These are phyloP conservation scores for Chascanopsetta lugubris DNA, from an alignment of 2,113 vertebrate genomes.

Conservation along the genomic window DNA sequence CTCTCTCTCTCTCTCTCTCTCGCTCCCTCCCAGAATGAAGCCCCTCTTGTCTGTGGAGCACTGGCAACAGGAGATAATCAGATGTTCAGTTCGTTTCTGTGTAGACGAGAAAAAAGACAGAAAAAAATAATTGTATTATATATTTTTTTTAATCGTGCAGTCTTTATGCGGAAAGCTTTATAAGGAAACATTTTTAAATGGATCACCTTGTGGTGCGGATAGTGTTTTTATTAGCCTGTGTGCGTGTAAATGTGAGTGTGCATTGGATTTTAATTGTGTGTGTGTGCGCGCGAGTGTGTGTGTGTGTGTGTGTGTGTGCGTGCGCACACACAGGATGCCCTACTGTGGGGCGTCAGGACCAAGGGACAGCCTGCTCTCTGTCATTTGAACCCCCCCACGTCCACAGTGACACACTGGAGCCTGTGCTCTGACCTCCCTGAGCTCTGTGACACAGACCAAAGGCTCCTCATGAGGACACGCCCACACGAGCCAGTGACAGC, in stretches of 20 bases:
- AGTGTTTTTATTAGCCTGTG: slow-evolving; percentile 79
- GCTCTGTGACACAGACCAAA: slow-evolving; percentile 69
- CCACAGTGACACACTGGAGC: slow-evolving; percentile 59
- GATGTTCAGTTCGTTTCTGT: slow-evolving; percentile 82
- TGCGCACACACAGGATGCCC: slow-evolving; percentile 74
- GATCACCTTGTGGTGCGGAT: slow-evolving; percentile 76
- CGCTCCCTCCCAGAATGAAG: slow-evolving; percentile 63
- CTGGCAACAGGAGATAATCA: slow-evolving; percentile 79
- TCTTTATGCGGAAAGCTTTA: slow-evolving; percentile 86
- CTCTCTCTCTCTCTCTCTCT: slow-evolving; percentile 33
- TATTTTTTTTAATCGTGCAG: slow-evolving; percentile 84
- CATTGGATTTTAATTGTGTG: too few species aligned
- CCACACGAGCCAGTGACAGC: neutral
- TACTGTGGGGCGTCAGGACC: slow-evolving; percentile 68
- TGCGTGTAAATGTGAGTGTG: slow-evolving; percentile 44
- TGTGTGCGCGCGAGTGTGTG: too few species aligned
- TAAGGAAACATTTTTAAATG: slow-evolving; percentile 84
- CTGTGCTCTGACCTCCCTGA: slow-evolving; percentile 40
- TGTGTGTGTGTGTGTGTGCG: slow-evolving; percentile 25
- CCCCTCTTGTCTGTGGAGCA: slow-evolving; percentile 71
- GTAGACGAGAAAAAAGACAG: slow-evolving; percentile 65
- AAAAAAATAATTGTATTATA: slow-evolving; percentile 84
- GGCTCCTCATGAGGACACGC: slow-evolving; percentile 63
- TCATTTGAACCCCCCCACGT: slow-evolving; percentile 54
- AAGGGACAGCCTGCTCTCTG: slow-evolving; percentile 67